Evolutionary conservation across 2,113 vertebrate genomes (phyloP), one percentile per base, ranked within the genome.

Genomic region (Cettia cetti): DNA sequence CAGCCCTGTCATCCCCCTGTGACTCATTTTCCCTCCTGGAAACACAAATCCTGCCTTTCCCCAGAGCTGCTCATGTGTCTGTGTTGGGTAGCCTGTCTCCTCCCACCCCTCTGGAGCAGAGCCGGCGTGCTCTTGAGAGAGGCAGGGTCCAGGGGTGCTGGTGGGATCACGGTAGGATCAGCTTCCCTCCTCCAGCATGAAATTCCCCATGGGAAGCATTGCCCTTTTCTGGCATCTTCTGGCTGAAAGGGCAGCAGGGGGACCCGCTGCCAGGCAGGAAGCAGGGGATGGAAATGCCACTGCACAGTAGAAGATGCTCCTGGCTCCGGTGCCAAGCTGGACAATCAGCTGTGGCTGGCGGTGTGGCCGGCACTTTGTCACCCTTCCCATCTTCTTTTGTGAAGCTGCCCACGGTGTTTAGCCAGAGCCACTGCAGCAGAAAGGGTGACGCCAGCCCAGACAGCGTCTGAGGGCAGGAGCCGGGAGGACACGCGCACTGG

Each of bases 21-120:
- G 79, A 76, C 86, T 95, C 89, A 66, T 92, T 89, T 83, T 90
- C 83, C 89, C 61, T 82, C 65, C 70, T 75, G 70, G 44, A 94
- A 85, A 57, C 78, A 85, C 78, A 94, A 50, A 90, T 82, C 61
- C 91, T 94, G 88, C 39, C 80, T 86, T 74, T 83, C 50, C 26
- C 37, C 42, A 37, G 69, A 77, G 59, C 69, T 2, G 3, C 59
- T 65, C 4, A 0, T n/a, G 20, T 52, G 39, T 63, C 57, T 40
- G 31, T 56, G n/a, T 18, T 0, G 5, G 77, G 76, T 49, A 78
- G 37, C 54, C 40, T 65, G 72, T 45, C 77, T 44, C 31, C 30
- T 94, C 45, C 49, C 14, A 33, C 13, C n/a, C 40, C 37, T 89
- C 26, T 1, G 2, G 74, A 84, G 56, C 45, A 45, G 31, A 61